Conservation (phyloP, 2,113 vertebrate species). For the Chunga burmeisteri region DNA sequence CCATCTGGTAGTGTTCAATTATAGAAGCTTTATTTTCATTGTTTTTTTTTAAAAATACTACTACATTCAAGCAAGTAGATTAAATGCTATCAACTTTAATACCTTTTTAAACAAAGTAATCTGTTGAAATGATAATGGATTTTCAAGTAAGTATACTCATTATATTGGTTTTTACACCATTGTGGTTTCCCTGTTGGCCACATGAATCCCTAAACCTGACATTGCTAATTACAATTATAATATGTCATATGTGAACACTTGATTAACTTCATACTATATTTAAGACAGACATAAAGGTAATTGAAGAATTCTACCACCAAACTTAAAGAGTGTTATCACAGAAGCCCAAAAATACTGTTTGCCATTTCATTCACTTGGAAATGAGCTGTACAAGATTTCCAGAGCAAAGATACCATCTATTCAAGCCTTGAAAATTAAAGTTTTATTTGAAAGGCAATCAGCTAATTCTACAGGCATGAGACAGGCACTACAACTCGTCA, state of each 20-base stretch:
- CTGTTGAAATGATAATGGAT: constrained; percentile 66
- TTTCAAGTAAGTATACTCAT: constrained; percentile 72
- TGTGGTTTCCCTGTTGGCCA: constrained; percentile 58
- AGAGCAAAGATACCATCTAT: background rate
- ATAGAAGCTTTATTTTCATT: constrained; percentile 62
- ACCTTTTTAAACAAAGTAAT: constrained; percentile 73
- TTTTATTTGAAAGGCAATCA: background rate
- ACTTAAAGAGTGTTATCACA: background rate
- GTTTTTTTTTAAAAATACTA: constrained; percentile 45
- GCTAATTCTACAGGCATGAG: constrained; percentile 11
- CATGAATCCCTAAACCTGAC: constrained; percentile 49
- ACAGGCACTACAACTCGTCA: background rate
- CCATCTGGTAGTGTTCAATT: constrained; percentile 51
- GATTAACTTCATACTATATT: constrained; percentile 51
- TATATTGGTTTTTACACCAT: constrained; percentile 61
- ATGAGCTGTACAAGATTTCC: background rate
- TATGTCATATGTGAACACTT: constrained; percentile 6
- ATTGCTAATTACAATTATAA: constrained; percentile 61
- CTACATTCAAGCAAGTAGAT: constrained; percentile 67
- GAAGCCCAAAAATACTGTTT: background rate
- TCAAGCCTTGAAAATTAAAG: constrained; percentile 9
- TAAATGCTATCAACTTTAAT: constrained; percentile 72
- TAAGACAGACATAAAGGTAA: constrained; percentile 50
- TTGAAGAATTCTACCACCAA: background rate
- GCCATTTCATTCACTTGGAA: constrained; percentile 32